Percentiles rank a stretch among this genome's conserved stretches.
Evolutionary conservation across 2,113 vertebrate species (phyloP).

Genomic region (Guaruba guarouba): DNA sequence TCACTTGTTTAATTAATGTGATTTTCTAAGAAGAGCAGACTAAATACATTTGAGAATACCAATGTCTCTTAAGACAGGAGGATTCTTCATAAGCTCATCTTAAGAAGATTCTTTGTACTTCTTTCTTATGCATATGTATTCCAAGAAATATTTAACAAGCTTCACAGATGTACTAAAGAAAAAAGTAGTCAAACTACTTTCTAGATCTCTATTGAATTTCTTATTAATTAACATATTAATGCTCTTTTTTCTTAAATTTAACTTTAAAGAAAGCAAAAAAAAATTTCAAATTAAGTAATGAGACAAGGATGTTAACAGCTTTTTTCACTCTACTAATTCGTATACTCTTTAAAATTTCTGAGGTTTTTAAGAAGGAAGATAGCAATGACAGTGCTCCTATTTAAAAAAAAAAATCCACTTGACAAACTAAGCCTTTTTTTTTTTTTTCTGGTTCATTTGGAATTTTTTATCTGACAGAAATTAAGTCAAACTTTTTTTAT

Average conservation of each 20-base stretch:
- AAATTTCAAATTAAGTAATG: slow-evolving; percentile 73
- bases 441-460: background rate
- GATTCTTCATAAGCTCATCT: slow-evolving; percentile 36
- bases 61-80: slow-evolving; percentile 44
- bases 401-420: slow-evolving; percentile 63
- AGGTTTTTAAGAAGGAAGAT: slow-evolving; percentile 60
- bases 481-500: background rate
- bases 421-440: background rate
- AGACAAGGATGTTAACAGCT: slow-evolving; percentile 68
- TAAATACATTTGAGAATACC: slow-evolving; percentile 48
- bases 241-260: slow-evolving; percentile 73
- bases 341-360: slow-evolving; percentile 36
- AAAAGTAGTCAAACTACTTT: slow-evolving; percentile 65
- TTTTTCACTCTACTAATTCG: slow-evolving; percentile 71
- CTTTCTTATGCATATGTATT: slow-evolving; percentile 18
- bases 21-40: slow-evolving; percentile 34
- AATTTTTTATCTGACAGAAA: slow-evolving; percentile 19
- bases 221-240: slow-evolving; percentile 79
- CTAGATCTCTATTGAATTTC: slow-evolving; percentile 70
- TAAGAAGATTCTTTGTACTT: slow-evolving; percentile 47
- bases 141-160: slow-evolving; percentile 74
- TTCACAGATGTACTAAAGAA: slow-evolving; percentile 67
- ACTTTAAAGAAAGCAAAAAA: slow-evolving; percentile 75
- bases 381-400: slow-evolving; percentile 63
- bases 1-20: slow-evolving; percentile 54